Conservation (phyloP, 1,140 invertebrate species). For the Coelopa frigida region DNA sequence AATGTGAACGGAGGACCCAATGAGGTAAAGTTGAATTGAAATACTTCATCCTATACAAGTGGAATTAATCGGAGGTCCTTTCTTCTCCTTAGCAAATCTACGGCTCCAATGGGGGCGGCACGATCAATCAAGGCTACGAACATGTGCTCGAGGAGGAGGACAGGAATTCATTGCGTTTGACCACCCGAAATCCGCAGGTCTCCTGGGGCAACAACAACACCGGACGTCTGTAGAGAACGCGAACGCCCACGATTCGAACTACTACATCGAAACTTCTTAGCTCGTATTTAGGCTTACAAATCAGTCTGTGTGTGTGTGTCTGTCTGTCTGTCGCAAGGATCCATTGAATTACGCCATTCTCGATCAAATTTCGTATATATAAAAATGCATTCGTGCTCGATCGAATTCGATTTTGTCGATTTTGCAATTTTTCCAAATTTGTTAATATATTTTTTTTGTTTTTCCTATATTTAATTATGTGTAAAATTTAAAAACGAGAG, state of each 20-base stretch:
- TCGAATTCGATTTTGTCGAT: too few relatives aligned
- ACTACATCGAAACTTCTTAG: conserved; percentile 1
- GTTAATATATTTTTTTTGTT: too few relatives aligned
- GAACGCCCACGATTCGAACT: too few relatives aligned
- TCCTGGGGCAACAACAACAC: conserved; percentile 40
- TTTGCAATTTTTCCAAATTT: too few relatives aligned
- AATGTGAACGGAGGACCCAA: conserved; percentile 47
- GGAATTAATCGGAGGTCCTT: neutral
- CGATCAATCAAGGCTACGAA: conserved; percentile 54
- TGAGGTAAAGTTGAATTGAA: conserved; percentile 22
- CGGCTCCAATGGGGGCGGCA: conserved; percentile 46
- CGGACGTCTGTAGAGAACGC: conserved; percentile 34
- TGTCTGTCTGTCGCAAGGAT: neutral
- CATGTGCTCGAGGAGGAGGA: conserved; percentile 52
- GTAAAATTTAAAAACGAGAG: too few relatives aligned
- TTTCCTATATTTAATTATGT: too few relatives aligned
- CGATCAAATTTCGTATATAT: too few relatives aligned
- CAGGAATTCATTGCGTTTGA: conserved; percentile 52
- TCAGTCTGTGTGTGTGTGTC: neutral
- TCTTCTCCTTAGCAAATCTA: conserved; percentile 33
- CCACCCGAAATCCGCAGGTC: conserved; percentile 46
- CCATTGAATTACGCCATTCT: too few relatives aligned
- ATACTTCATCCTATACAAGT: neutral
- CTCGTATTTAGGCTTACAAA: neutral
- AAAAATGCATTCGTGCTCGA: too few relatives aligned